These are phyloP conservation scores for Caenorhabditis panamensis DNA, from an alignment of 2,888 invertebrate genomes.

Conservation along the genomic window DNA sequence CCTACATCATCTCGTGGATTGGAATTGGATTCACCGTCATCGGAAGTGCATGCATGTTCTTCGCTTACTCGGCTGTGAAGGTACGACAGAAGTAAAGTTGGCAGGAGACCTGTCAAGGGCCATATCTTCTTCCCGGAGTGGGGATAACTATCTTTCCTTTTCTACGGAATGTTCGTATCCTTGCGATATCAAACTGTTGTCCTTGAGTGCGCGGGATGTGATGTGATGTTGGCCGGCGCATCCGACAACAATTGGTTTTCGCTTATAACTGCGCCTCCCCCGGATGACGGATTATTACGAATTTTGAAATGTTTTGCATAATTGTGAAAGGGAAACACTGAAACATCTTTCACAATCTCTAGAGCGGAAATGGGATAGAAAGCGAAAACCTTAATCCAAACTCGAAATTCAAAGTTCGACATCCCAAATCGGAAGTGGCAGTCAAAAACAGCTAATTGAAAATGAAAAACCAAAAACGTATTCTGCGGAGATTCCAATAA, in stretches of 20 bases:
- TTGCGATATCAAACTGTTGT: constrained; percentile 44
- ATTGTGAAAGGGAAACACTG: constrained; percentile 27
- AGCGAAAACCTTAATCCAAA: not conserved
- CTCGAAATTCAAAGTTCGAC: not conserved
- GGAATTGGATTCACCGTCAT: constrained; percentile 93
- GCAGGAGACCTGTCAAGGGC: not conserved
- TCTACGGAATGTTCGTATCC: constrained; percentile 44
- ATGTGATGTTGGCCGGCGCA: not conserved
- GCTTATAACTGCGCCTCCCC: constrained; percentile 36
- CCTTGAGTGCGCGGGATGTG: constrained; percentile 37
- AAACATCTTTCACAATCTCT: constrained; percentile 23
- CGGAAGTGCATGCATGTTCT: constrained; percentile 75
- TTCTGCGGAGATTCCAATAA: not conserved
- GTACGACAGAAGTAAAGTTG: constrained; percentile 54
- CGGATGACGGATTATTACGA: constrained; percentile 50
- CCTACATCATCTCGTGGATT: constrained; percentile 96
- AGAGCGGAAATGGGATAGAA: constrained; percentile 20
- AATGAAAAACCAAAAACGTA: not conserved
- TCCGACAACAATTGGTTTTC: constrained; percentile 47
- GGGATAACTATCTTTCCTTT: constrained; percentile 45
- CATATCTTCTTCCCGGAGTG: constrained; percentile 10
- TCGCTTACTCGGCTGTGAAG: constrained; percentile 75
- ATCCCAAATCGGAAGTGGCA: not conserved
- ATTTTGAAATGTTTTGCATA: constrained; percentile 37
- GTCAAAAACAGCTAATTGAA: not conserved